These are phyloP conservation scores for Chiloscyllium punctatum DNA, from an alignment of 2,797 vertebrate species.

Conservation along the genomic window DNA sequence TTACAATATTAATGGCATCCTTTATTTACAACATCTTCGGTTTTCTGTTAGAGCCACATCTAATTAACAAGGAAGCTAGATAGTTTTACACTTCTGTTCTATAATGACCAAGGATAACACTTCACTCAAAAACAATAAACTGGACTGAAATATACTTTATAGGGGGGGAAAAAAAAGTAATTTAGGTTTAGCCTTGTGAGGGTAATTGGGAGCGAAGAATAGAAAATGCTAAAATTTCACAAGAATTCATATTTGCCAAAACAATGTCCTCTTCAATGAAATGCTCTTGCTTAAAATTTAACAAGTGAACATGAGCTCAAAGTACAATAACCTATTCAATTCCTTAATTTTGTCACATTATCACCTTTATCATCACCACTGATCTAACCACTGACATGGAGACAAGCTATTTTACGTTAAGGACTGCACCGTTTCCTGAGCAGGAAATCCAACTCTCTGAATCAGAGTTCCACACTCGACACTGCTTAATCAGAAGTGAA, in stretches of 20 bases:
- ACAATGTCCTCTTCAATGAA: background rate
- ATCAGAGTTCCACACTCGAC: background rate
- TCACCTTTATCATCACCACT: background rate
- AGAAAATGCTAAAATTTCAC: background rate
- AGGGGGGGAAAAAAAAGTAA: background rate
- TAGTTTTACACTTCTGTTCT: constrained; percentile 3
- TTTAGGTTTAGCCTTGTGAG: background rate
- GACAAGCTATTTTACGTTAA: background rate
- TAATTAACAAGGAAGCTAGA: background rate
- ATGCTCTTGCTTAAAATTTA: constrained; percentile 10
- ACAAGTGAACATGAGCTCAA: background rate
- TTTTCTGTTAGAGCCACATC: background rate
- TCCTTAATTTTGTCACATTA: background rate
- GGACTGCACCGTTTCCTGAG: background rate
- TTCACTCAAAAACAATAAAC: background rate
- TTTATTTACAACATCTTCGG: background rate
- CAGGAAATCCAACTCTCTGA: background rate
- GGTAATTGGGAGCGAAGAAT: background rate
- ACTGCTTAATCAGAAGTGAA: background rate
- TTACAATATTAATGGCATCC: constrained; percentile 27
- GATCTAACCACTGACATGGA: background rate
- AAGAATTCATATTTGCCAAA: background rate
- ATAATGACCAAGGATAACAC: background rate
- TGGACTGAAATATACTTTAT: background rate
- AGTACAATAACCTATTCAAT: too few species aligned